A percentile compares a stretch with the other conserved stretches of the same genome.
phyloP scores from a whole-genome alignment of 2,797 vertebrate species.

The Eleutherodactylus coqui region DNA sequence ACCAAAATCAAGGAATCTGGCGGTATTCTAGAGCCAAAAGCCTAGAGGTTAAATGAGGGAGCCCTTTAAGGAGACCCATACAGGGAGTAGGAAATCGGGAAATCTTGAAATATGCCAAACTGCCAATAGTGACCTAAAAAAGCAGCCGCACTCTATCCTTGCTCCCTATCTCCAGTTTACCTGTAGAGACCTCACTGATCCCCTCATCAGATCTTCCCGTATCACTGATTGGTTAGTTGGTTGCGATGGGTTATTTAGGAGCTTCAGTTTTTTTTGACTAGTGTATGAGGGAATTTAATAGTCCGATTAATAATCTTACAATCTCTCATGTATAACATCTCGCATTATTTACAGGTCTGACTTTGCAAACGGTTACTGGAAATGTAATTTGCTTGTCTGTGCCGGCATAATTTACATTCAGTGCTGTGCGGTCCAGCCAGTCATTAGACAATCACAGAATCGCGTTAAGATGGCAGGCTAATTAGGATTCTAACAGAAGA shows the following conservation, averaged over 20 bases:
- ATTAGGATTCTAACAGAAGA: constrained; percentile 36
- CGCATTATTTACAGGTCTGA: constrained; percentile 22
- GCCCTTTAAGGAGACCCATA: neutral
- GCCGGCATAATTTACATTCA: constrained; percentile 32
- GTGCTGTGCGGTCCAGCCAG: neutral
- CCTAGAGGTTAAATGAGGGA: neutral
- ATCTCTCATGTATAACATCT: constrained; percentile 5
- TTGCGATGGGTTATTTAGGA: neutral
- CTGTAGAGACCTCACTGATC: neutral
- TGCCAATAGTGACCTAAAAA: neutral
- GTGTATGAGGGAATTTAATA: neutral
- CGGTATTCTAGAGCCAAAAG: no score
- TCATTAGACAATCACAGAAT: constrained; percentile 41
- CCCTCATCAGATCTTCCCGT: neutral
- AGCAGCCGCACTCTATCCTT: neutral
- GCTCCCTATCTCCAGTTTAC: neutral
- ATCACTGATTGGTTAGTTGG: neutral
- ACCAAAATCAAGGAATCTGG: neutral
- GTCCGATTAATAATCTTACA: neutral
- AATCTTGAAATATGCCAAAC: neutral
- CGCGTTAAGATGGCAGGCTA: constrained; percentile 39
- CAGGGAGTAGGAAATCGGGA: no score
- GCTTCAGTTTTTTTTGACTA: neutral
- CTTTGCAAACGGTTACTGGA: neutral
- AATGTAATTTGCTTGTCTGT: constrained; percentile 29